These are phyloP conservation scores for Propithecus coquereli DNA, from an alignment of 2,113 vertebrate genomes.

Conservation along the genomic window DNA sequence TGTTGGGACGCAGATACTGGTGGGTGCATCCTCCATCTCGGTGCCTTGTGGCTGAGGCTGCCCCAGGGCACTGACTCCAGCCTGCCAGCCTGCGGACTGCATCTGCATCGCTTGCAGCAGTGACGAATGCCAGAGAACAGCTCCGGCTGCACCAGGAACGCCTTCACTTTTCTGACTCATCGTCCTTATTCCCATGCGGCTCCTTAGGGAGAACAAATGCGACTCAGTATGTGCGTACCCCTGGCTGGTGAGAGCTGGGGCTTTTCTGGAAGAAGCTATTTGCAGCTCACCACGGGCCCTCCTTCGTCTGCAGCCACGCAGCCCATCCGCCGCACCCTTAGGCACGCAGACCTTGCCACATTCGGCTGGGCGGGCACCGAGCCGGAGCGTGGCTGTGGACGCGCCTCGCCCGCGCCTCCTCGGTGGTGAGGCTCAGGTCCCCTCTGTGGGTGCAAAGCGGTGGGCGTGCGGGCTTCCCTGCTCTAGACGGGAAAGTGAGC, in stretches of 20 bases:
- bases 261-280: not conserved
- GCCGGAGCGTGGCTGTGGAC: not conserved
- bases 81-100: not conserved
- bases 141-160: not conserved
- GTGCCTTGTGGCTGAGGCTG: not conserved
- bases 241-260: not conserved
- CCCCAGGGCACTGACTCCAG: not conserved
- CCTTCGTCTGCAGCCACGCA: not conserved
- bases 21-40: no score
- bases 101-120: not conserved
- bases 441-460: not conserved
- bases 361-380: not conserved
- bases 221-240: not conserved
- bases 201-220: not conserved
- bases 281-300: not conserved
- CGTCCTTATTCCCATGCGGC: not conserved
- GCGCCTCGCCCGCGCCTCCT: not conserved
- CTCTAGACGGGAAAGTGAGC: not conserved
- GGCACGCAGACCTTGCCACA: not conserved
- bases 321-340: no score
- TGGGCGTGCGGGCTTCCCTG: no score
- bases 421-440: not conserved
- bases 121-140: not conserved
- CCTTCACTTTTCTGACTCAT: not conserved
- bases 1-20: not conserved